Conservation (phyloP, 2,797 vertebrate genomes). For the Uromys caudimaculatus region DNA sequence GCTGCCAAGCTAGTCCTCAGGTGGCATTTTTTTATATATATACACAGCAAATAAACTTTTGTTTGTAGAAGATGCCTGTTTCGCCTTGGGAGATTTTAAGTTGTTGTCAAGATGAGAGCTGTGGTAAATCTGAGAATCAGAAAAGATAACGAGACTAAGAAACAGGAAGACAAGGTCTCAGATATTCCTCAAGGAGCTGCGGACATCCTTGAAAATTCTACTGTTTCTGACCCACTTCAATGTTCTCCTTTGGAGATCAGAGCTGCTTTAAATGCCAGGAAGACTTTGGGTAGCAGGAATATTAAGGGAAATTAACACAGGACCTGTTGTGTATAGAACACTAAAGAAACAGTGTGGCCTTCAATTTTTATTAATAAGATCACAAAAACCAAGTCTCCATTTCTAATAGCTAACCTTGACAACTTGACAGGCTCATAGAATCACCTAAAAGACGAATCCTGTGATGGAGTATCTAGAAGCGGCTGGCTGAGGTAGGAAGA, state of each 20-base stretch:
- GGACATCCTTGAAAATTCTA: not conserved
- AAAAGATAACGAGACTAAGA: slow-evolving; percentile 45
- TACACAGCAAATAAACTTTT: slow-evolving; percentile 85
- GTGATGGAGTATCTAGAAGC: not conserved
- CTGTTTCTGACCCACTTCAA: not conserved
- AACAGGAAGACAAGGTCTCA: slow-evolving; percentile 1
- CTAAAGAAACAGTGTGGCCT: not conserved
- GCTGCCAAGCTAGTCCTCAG: slow-evolving; percentile 85
- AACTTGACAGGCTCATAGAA: not conserved
- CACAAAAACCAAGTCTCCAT: not conserved
- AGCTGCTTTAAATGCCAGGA: not conserved
- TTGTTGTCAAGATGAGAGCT: slow-evolving; percentile 66
- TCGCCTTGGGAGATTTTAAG: slow-evolving; percentile 79
- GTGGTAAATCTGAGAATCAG: slow-evolving; percentile 1
- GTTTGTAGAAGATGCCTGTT: slow-evolving; percentile 82
- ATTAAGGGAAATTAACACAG: not conserved
- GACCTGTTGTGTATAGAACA: not conserved
- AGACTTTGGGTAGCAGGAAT: not conserved
- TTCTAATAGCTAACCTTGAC: not conserved
- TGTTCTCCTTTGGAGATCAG: not conserved
- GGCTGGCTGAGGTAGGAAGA: not conserved
- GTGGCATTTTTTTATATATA: slow-evolving; percentile 84
- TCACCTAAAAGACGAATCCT: not conserved
- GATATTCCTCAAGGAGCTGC: not conserved
- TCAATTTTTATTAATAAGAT: slow-evolving; percentile 26